Conservation (phyloP, 2,797 vertebrate genomes). For the Steatocranus sp. region DNA sequence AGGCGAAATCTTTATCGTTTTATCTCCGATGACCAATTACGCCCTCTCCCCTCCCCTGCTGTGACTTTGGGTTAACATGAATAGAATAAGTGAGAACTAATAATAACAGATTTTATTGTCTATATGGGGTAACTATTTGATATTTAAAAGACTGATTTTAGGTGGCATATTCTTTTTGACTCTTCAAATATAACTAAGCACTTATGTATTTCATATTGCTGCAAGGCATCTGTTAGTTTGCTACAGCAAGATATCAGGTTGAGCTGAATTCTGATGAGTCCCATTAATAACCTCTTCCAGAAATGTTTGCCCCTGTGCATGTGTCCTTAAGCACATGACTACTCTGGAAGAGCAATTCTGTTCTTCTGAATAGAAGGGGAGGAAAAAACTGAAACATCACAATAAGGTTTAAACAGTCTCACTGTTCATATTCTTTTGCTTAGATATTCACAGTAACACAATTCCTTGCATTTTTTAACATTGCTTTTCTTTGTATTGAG, state of each 20-base stretch:
- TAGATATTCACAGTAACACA: not conserved
- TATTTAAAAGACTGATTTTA: not conserved
- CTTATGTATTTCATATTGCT: rapidly evolving
- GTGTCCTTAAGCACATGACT: not conserved
- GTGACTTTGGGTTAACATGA: not conserved
- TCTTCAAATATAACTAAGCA: not conserved
- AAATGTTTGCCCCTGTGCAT: not conserved
- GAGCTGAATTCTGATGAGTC: not conserved
- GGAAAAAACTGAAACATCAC: not conserved
- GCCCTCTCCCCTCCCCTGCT: not conserved
- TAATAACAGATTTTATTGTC: not conserved
- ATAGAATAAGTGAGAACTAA: not conserved
- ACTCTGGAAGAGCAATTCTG: not conserved
- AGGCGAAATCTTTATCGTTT: not conserved
- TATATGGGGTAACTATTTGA: not conserved
- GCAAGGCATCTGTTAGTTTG: not conserved
- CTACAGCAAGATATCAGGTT: not conserved
- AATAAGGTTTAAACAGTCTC: not conserved
- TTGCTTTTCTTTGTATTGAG: not conserved
- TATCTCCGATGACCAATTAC: not conserved
- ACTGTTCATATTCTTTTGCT: not conserved
- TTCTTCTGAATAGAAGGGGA: not conserved
- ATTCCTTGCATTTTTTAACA: not conserved
- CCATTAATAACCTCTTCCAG: not conserved
- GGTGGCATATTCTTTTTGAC: not conserved